These are phyloP conservation scores for Acrossocheilus fasciatus DNA, from an alignment of 2,797 vertebrate species.

Conservation along the genomic window DNA sequence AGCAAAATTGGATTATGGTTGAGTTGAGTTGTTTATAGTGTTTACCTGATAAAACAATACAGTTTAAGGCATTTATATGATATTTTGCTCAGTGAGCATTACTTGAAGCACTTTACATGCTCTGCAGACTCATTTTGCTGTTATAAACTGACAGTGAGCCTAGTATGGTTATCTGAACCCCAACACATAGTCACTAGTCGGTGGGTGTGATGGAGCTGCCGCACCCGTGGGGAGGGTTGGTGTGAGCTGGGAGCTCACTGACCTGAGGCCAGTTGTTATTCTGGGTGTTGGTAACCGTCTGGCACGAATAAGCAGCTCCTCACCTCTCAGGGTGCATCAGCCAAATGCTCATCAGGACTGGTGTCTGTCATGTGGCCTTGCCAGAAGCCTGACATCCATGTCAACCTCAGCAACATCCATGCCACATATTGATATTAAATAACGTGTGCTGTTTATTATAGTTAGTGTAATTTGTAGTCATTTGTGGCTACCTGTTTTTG, in stretches of 20 bases:
- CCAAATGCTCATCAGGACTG: slow-evolving; percentile 73
- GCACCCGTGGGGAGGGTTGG: neutral
- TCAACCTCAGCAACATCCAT: neutral
- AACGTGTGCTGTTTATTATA: neutral
- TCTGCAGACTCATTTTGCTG: neutral
- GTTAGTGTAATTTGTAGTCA: neutral
- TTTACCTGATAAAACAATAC: neutral
- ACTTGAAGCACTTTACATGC: neutral
- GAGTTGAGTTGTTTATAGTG: neutral
- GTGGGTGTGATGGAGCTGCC: slow-evolving; percentile 21
- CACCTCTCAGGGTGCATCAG: slow-evolving; percentile 84
- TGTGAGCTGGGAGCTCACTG: neutral
- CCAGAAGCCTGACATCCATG: slow-evolving; percentile 31
- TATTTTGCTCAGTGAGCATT: neutral
- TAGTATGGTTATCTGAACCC: neutral
- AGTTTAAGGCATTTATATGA: neutral
- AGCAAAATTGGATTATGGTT: neutral
- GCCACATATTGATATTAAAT: slow-evolving; percentile 37
- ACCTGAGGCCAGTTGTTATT: slow-evolving; percentile 36
- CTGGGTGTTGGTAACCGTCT: slow-evolving; percentile 10
- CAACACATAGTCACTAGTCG: neutral
- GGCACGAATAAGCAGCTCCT: neutral
- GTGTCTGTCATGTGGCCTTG: slow-evolving; percentile 70
- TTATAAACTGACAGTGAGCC: neutral
- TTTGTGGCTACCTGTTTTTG: slow-evolving; percentile 38